Conservation (phyloP, 2,797 vertebrate species). For the Syndactyla subalaris region DNA sequence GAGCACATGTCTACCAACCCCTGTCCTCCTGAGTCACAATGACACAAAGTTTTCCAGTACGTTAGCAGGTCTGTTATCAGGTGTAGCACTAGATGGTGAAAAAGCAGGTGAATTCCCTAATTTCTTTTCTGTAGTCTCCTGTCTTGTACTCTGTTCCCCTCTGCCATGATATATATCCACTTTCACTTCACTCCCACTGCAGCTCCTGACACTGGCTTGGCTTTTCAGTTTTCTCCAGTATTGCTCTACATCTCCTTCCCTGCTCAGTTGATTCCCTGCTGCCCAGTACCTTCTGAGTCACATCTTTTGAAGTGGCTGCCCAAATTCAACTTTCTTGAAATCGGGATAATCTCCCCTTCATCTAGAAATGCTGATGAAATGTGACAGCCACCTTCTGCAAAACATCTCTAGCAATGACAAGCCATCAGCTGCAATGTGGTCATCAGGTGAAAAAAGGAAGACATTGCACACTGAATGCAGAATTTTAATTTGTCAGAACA, state of each 20-base stretch:
- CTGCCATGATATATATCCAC: not conserved
- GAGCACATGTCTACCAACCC: not conserved
- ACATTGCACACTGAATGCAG: not conserved
- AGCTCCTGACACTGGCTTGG: not conserved
- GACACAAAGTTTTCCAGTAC: not conserved
- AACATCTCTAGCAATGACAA: not conserved
- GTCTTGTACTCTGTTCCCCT: not conserved
- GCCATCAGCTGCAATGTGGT: not conserved
- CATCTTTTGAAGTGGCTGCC: not conserved
- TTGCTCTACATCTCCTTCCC: not conserved
- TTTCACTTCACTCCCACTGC: not conserved
- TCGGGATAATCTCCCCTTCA: not conserved
- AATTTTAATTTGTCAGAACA: not conserved
- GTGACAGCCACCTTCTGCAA: not conserved
- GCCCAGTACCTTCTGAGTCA: not conserved
- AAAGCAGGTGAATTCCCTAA: not conserved
- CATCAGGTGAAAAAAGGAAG: not conserved
- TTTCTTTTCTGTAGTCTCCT: not conserved
- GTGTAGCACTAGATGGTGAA: not conserved
- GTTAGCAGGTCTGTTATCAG: not conserved
- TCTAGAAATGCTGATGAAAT: not conserved
- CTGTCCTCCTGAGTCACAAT: not conserved
- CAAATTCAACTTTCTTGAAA: not conserved
- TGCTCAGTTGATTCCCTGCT: not conserved
- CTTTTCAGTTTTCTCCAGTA: not conserved